These are phyloP conservation scores for Peromyscus maniculatus DNA, from an alignment of 2,113 vertebrate genomes.

Conservation along the genomic window DNA sequence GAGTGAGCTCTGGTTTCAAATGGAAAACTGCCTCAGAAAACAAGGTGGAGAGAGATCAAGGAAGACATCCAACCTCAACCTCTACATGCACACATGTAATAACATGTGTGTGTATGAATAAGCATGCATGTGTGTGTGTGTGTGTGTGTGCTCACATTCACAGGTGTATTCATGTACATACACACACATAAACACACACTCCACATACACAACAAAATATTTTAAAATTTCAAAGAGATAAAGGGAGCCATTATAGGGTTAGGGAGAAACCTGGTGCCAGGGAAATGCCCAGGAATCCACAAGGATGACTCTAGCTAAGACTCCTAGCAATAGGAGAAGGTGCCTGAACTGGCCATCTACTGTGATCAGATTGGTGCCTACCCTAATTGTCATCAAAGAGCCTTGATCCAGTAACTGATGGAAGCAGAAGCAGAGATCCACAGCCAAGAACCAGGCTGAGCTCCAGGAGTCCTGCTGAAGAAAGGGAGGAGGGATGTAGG, in stretches of 20 bases:
- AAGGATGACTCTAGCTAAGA: not conserved
- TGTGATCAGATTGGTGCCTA: not conserved
- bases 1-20: not conserved
- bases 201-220: not conserved
- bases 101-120: too few species aligned
- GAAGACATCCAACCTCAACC: not conserved
- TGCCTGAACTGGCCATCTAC: not conserved
- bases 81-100: not conserved
- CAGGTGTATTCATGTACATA: not conserved
- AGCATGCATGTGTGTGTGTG: not conserved
- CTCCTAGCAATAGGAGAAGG: not conserved
- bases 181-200: not conserved
- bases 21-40: not conserved
- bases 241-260: not conserved
- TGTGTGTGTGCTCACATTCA: too few species aligned
- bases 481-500: too few species aligned
- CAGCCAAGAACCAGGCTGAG: not conserved
- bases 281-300: not conserved
- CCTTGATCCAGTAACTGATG: not conserved
- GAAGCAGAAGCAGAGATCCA: not conserved
- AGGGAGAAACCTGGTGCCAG: not conserved
- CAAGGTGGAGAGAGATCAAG: not conserved
- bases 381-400: not conserved
- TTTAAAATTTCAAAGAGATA: not conserved
- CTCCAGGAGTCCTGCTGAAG: too few species aligned